Base-by-base conservation (phyloP, 2,113 vertebrate species). In the Oryzias melastigma region DNA sequence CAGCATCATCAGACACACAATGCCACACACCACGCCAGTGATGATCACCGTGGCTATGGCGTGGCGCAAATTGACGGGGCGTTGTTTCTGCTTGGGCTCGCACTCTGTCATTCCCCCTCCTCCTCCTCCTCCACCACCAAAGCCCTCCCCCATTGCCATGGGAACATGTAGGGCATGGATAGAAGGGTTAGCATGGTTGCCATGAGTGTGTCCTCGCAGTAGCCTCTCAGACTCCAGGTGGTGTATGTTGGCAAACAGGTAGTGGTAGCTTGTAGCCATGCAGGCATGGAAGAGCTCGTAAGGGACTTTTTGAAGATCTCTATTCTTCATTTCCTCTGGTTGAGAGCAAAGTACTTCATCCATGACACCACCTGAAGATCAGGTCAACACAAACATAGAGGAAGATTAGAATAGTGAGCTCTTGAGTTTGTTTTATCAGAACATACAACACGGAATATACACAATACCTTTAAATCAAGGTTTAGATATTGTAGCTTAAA, bases 1-100 rank as follows among this genome's bases (percentile, higher is more conserved):
- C 90, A 99, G 61, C 96, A 99, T 99, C 97, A 98, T 95, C 58
- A 99, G 93, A 57, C 91, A 95, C 61, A 99, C 94, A 0, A 98
- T 89, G 20, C 96, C 97, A 14, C 96, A 99, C 53, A 97, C 90
- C 0, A 98, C 93, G 0, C 96, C 97, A 0, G 95, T 98, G 78
- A 98, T 94, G 49, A 95, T 91, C 4, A 98, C 93, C 0, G 97
- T 99, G 88, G 94, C 96, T 16, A 98, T 90, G 1, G 97, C 95
- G 0, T 95, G 93, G 18, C 97, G 94, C 79, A 98, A 82, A 43
- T 92, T 99, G 55, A 88, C 87, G 0, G 94, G 92, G 35, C 93
- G 82, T 0, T 89, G 81, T 81, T 87, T 93, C 63, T 94, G 84
- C 82, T 95, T 98, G 68, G 87, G 58, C 80, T 93, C 94, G 44